Conservation (phyloP, 2,797 vertebrate genomes). For the Miichthys miiuy region DNA sequence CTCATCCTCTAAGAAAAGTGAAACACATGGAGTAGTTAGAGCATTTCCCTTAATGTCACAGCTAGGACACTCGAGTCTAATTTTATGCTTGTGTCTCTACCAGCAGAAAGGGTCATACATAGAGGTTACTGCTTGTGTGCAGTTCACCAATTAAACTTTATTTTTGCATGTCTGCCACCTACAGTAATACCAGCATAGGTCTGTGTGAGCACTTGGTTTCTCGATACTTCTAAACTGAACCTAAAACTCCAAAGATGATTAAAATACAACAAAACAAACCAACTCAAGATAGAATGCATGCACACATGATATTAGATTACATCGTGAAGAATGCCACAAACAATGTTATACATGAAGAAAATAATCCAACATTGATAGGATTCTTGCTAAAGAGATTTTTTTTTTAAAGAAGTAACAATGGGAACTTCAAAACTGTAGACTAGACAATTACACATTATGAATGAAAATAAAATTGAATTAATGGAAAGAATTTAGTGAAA, state of each 20-base stretch:
- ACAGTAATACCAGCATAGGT: conserved; percentile 3
- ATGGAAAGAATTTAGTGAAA: background rate
- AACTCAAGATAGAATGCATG: background rate
- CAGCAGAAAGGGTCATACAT: conserved; percentile 31
- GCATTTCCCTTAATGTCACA: conserved; percentile 56
- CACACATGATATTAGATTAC: conserved; percentile 8
- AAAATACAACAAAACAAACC: background rate
- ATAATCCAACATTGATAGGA: conserved; percentile 20
- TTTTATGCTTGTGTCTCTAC: conserved; percentile 39
- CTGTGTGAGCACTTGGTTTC: background rate
- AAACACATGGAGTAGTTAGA: conserved; percentile 47
- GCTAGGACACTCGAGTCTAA: conserved; percentile 50
- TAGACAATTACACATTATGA: background rate
- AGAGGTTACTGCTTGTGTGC: conserved; percentile 36
- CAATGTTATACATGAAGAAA: conserved; percentile 16
- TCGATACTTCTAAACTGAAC: conserved; percentile 6
- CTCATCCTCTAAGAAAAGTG: conserved; percentile 54
- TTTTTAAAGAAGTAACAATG: conserved; percentile 3
- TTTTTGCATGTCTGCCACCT: conserved; percentile 30
- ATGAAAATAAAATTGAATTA: background rate
- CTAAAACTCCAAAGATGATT: background rate
- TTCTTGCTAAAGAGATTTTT: background rate
- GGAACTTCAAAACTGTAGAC: background rate
- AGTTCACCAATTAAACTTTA: conserved; percentile 55
- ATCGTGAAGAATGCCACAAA: conserved; percentile 22